Percentiles rank a stretch among this genome's conserved stretches.
These are phyloP conservation scores for Synergus umbraculus DNA, from an alignment of 2,888 invertebrate species.

Conservation along the genomic window DNA sequence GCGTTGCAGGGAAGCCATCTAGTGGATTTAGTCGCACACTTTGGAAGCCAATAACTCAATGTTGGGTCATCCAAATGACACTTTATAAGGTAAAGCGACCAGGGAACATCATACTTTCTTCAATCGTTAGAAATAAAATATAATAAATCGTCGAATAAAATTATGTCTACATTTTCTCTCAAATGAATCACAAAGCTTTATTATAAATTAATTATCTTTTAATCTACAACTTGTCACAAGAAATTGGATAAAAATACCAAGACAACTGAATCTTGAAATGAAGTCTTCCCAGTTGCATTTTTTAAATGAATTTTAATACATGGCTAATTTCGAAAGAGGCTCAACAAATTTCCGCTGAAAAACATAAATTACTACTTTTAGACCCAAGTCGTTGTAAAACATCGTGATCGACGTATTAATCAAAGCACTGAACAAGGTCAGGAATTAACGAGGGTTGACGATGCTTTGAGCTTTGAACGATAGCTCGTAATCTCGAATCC, in stretches of 20 bases:
- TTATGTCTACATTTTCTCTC: conserved; percentile 30
- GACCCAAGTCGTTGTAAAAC: too few relatives aligned
- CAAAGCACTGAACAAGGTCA: background rate
- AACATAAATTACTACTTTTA: background rate
- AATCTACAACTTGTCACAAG: too few relatives aligned
- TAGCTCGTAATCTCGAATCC: conserved; percentile 50
- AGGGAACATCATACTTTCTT: conserved; percentile 55
- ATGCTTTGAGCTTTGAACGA: conserved; percentile 22
- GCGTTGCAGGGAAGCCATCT: conserved; percentile 68
- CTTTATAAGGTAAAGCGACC: conserved; percentile 63
- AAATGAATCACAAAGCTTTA: background rate
- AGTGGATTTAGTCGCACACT: conserved; percentile 69
- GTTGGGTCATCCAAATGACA: conserved; percentile 72
- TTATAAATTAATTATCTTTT: background rate
- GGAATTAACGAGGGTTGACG: conserved; percentile 34
- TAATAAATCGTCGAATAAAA: conserved; percentile 37
- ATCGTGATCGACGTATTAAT: too few relatives aligned
- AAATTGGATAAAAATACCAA: too few relatives aligned
- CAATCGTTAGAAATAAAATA: conserved; percentile 42
- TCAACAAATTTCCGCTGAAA: background rate
- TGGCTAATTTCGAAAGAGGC: background rate
- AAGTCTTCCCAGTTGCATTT: too few relatives aligned
- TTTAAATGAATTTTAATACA: too few relatives aligned
- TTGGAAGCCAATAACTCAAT: conserved; percentile 74
- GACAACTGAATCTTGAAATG: too few relatives aligned